A percentile compares a stretch with the other conserved stretches of the same genome.
Evolutionary conservation across 2,113 vertebrate species (phyloP).

Genomic region (Morone chrysops): DNA sequence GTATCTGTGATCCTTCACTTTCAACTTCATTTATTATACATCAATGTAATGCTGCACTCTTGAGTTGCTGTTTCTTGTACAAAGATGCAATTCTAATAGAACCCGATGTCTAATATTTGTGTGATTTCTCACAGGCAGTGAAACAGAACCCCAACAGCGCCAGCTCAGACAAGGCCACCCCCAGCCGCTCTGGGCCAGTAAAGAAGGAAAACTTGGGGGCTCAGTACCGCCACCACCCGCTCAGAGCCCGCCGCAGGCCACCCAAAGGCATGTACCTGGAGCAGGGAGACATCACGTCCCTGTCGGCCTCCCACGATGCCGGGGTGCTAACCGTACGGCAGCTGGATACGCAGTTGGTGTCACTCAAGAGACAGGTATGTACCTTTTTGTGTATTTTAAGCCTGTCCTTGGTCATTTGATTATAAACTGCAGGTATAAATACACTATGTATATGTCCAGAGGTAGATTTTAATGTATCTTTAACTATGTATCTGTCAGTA

Average conservation of each 20-base stretch:
- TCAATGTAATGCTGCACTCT: neutral
- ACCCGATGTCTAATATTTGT: neutral
- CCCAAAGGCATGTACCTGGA: constrained; percentile 94
- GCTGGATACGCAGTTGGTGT: constrained; percentile 90
- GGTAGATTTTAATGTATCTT: neutral
- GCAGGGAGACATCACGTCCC: constrained; percentile 86
- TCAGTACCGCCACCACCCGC: constrained; percentile 92
- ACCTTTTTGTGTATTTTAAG: too few species aligned
- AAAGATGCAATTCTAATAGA: neutral
- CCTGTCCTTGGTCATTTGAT: too few species aligned
- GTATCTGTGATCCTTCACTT: constrained; percentile 11
- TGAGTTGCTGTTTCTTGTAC: neutral
- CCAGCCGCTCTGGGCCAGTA: constrained; percentile 81
- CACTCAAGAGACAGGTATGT: constrained; percentile 92
- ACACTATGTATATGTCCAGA: neutral
- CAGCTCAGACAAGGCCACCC: constrained; percentile 68
- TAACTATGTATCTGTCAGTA: neutral
- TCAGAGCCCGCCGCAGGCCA: constrained; percentile 89
- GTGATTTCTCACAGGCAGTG: constrained; percentile 53
- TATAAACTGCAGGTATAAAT: neutral
- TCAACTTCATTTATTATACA: constrained; percentile 16
- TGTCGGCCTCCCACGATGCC: constrained; percentile 87
- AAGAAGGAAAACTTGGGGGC: constrained; percentile 89
- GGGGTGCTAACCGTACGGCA: constrained; percentile 87
- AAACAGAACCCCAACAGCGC: constrained; percentile 77